Base-by-base conservation (phyloP, 1,140 invertebrate genomes). In the Drosophila virilis region DNA sequence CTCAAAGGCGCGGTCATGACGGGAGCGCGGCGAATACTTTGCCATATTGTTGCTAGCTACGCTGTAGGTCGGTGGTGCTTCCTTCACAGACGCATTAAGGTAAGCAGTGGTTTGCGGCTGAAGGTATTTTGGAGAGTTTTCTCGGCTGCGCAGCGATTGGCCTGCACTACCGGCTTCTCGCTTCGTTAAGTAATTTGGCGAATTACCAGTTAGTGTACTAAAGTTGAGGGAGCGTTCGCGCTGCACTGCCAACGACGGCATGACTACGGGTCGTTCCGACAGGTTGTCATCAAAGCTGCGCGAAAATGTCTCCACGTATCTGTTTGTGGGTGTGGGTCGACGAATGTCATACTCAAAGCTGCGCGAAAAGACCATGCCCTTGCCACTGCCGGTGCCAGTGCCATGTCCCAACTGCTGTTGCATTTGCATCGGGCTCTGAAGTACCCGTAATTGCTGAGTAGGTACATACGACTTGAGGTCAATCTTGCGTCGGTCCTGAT, bases 331-430 rank as follows among this genome's bases (percentile, higher is more conserved):
- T 8, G 76, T 70, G 2, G 85, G 64, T 8, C 91, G 82, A 1
- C 91, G 80, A 15, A 78, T 91, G 15, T 92, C 91, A 43, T 91
- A 92, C 58, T 92, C 92, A n/a, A 92, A 92, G 51, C 91, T 92
- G 37, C 91, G 80, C 5, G 91, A 92, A 54, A 92, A 92, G 4
- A 92, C 92, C 91, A 92, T 92, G 17, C 92, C 91, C 57, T 92
- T 92, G 43, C 45, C 61, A 48, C 58, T 69, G 13, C n/a, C 42
- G 1, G 0, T 15, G 42, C 46, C 33, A 57, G 22, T 32, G 42
- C 46, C 37, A 17, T 68, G 40, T 6, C 51, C 33, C 13, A 57
- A 52, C 45, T 64, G 67, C 28, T 62, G 45, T 8, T 72, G 74
- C 42, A 54, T 45, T 13, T 54, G 65, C n/a, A 50, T 17, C 51